These are phyloP conservation scores for Ichneumoninae sp. DNA, from an alignment of 2,888 invertebrate species.

Conservation along the genomic window DNA sequence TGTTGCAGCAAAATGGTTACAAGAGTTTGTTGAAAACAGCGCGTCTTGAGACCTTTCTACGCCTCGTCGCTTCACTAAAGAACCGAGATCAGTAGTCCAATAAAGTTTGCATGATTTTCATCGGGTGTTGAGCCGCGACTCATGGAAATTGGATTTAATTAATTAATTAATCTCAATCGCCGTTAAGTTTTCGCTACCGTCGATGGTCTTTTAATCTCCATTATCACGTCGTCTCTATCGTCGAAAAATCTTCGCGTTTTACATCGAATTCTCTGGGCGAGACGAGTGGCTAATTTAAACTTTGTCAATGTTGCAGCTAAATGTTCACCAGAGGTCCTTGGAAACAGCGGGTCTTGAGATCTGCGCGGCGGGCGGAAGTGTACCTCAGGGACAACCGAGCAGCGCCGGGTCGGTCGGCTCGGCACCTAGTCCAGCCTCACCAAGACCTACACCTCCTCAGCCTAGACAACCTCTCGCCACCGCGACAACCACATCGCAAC, in stretches of 20 bases:
- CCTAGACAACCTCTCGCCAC: slow-evolving; percentile 77
- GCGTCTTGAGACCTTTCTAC: slow-evolving; percentile 44
- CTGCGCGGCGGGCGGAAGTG: slow-evolving; percentile 79
- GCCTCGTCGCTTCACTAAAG: slow-evolving; percentile 34
- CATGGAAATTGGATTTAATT: too few relatives aligned
- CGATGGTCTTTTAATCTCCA: neutral
- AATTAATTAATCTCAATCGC: too few relatives aligned
- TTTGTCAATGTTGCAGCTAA: slow-evolving; percentile 77
- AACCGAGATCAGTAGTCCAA: slow-evolving; percentile 5
- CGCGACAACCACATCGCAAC: slow-evolving; percentile 79
- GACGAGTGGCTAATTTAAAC: slow-evolving; percentile 7
- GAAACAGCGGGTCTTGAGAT: slow-evolving; percentile 82
- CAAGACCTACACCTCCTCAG: slow-evolving; percentile 82
- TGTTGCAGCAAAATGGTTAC: too few relatives aligned
- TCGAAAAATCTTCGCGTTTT: neutral
- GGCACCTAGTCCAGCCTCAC: slow-evolving; percentile 83
- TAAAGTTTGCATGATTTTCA: slow-evolving; percentile 22
- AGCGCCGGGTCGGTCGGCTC: slow-evolving; percentile 83
- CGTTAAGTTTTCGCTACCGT: too few relatives aligned
- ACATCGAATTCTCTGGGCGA: neutral
- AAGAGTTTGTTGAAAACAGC: too few relatives aligned
- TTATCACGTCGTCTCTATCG: neutral
- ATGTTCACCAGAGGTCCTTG: slow-evolving; percentile 82
- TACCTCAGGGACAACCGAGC: slow-evolving; percentile 83
- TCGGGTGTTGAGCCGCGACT: neutral